A percentile compares a stretch with the other conserved stretches of the same genome.
Evolutionary conservation across 2,113 vertebrate species (phyloP).

Genomic region (Etheostoma cragini): DNA sequence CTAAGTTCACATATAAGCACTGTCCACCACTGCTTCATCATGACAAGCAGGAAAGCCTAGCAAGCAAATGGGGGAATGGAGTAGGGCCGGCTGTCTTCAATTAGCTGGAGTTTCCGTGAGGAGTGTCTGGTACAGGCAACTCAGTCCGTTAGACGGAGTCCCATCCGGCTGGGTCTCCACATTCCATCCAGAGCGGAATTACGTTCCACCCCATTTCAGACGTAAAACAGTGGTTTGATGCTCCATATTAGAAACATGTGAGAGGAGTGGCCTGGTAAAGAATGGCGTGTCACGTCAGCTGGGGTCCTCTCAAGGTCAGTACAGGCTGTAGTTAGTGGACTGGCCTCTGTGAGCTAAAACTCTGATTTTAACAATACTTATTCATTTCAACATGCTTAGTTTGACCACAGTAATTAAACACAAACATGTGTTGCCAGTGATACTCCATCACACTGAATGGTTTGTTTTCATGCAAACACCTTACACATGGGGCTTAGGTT

Average conservation of each 20-base stretch:
- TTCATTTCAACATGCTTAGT: constrained; percentile 38
- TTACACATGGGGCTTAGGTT: constrained; percentile 50
- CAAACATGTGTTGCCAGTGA: constrained; percentile 43
- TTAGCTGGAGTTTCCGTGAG: constrained; percentile 75
- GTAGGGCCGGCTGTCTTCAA: constrained; percentile 75
- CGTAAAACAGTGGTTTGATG: constrained; percentile 70
- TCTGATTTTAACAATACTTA: constrained; percentile 1
- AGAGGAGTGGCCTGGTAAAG: constrained; percentile 58
- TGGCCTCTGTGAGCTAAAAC: constrained; percentile 11
- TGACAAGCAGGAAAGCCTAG: constrained; percentile 44
- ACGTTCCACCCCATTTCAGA: constrained; percentile 75
- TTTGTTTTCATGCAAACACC: constrained; percentile 60
- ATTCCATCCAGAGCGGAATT: constrained; percentile 75
- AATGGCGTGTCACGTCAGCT: constrained; percentile 56
- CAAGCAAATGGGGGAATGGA: constrained; percentile 39
- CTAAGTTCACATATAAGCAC: constrained; percentile 5
- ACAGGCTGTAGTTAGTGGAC: neutral
- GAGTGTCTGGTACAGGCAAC: constrained; percentile 65
- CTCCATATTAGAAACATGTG: constrained; percentile 80
- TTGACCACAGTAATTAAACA: constrained; percentile 42
- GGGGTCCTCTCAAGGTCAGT: constrained; percentile 59
- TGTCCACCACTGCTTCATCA: constrained; percentile 29
- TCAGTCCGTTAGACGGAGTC: constrained; percentile 67
- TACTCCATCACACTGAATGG: constrained; percentile 18
- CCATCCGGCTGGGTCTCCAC: constrained; percentile 73